phyloP scores from a whole-genome alignment of 1,140 invertebrate genomes.

The Berghia stephanieae region DNA sequence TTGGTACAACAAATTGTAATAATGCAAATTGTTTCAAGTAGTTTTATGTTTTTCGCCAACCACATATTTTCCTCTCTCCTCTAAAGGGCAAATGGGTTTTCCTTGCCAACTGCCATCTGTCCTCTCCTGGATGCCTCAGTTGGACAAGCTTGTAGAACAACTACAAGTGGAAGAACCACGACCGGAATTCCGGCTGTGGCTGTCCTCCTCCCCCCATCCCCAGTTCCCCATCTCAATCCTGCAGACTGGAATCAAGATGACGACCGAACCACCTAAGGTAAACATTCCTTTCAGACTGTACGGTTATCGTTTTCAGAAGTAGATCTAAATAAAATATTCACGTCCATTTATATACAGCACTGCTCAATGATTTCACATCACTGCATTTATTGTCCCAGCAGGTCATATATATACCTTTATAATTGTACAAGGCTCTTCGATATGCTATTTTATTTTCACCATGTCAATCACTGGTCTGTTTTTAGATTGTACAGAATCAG shows the following conservation, averaged over 20 bases:
- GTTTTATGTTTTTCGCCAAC: no score
- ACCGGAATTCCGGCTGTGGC: conserved; percentile 79
- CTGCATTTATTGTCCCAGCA: no score
- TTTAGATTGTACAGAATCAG: no score
- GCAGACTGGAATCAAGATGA: conserved; percentile 69
- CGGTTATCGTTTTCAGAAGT: not conserved
- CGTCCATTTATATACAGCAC: no score
- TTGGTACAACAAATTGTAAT: no score
- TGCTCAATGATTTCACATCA: no score
- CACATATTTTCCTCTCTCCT: not conserved
- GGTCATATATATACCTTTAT: no score
- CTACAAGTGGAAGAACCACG: conserved; percentile 72
- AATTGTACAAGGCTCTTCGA: no score
- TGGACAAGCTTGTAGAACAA: conserved; percentile 84
- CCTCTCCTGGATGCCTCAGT: conserved; percentile 87
- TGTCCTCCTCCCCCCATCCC: conserved; percentile 83
- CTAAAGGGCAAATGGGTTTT: conserved; percentile 73
- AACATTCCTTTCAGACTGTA: not conserved
- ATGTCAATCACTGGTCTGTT: no score
- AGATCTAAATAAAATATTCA: no score
- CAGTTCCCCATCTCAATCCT: conserved; percentile 81
- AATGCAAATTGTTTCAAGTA: no score
- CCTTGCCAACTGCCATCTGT: conserved; percentile 90
- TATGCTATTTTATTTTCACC: no score
- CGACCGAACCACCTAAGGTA: conserved; percentile 74